A percentile compares a stretch with the other conserved stretches of the same genome.
phyloP scores from a whole-genome alignment of 2,888 invertebrate genomes.

The Ormyrus labotus region DNA sequence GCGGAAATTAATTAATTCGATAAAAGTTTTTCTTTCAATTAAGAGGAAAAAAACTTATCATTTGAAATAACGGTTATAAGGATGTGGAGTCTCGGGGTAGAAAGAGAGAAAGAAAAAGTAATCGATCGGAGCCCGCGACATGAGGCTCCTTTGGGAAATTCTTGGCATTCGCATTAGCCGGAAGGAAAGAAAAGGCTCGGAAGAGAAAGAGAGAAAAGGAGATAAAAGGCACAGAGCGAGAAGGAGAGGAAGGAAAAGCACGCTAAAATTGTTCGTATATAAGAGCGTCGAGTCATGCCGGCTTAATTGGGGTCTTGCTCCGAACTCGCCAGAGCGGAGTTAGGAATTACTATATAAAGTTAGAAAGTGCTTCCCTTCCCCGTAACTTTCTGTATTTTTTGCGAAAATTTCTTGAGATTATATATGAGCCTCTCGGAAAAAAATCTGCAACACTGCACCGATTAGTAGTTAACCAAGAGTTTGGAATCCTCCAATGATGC shows the following conservation, averaged over 20 bases:
- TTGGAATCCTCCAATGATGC: too few relatives aligned
- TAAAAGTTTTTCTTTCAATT: slow-evolving; percentile 20
- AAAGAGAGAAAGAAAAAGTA: slow-evolving; percentile 27
- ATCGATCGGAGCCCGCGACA: slow-evolving; percentile 46
- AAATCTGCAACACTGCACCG: too few relatives aligned
- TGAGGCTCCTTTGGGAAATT: slow-evolving; percentile 56
- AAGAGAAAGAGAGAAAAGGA: slow-evolving; percentile 6
- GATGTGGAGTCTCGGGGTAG: not conserved
- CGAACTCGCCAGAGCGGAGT: slow-evolving; percentile 23
- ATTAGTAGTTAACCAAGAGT: too few relatives aligned
- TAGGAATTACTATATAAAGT: slow-evolving; percentile 49
- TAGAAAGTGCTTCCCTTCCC: slow-evolving; percentile 32
- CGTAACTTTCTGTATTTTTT: not conserved
- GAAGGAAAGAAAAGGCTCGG: slow-evolving; percentile 43
- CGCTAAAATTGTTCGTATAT: slow-evolving; percentile 50
- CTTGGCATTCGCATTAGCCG: slow-evolving; percentile 57
- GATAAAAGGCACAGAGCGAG: slow-evolving; percentile 4
- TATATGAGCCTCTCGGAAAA: too few relatives aligned
- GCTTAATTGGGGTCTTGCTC: slow-evolving; percentile 51
- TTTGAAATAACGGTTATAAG: slow-evolving; percentile 24
- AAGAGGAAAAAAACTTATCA: slow-evolving; percentile 29
- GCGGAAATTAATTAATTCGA: slow-evolving; percentile 8
- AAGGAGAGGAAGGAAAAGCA: slow-evolving; percentile 11
- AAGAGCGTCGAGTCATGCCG: slow-evolving; percentile 33
- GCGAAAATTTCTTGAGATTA: not conserved